Base-by-base conservation (phyloP, 2,113 vertebrate genomes). In the Dendrocopos noguchii region DNA sequence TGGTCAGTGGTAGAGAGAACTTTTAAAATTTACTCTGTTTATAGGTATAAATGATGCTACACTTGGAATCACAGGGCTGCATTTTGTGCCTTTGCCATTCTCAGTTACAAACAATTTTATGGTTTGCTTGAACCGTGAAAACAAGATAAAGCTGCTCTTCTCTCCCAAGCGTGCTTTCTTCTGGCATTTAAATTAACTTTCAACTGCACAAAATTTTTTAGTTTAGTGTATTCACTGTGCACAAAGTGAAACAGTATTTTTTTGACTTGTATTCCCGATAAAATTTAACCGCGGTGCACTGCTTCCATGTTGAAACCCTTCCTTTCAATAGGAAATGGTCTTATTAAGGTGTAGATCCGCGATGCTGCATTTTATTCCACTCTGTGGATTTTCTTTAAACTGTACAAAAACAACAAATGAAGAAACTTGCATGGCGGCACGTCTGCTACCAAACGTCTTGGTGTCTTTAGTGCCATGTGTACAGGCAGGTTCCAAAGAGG, bases 61-160 rank as follows among this genome's bases (percentile, higher is more conserved):
- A 68, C 52, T 90, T 88, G 60, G 78, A 87, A 75, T 63, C 4
- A 1, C 0, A 1, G 63, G 57, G 34, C 53, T 84, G 20, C 4
- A 0, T 63, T 93, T 71, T 78, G 36, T 76, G 33, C 77, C 74
- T 78, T n/a, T 42, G 60, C 60, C 14, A 22, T 8, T 16, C 67
- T 84, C 74, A 85, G 68, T 90, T 90, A 78, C 85, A 73, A 95
- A 93, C 77, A 89, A 90, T 92, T 94, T 96, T 94, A 95, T 87
- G 85, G 64, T 86, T 90, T 94, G 67, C 84, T 87, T 93, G 94
- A 90, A 91, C 95, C 78, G 61, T 42, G 92, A 93, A 97, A 97
- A 96, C 75, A 92, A 95, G 97, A 95, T 94, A 96, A 97, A 96
- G 81, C 81, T 93, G 56, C 86, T 95, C 93, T 88, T 81, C 89